A percentile compares a stretch with the other conserved stretches of the same genome.
Conservation (phyloP, 2,888 invertebrate genomes). For the Hirtodrosophila alboralis region DNA sequence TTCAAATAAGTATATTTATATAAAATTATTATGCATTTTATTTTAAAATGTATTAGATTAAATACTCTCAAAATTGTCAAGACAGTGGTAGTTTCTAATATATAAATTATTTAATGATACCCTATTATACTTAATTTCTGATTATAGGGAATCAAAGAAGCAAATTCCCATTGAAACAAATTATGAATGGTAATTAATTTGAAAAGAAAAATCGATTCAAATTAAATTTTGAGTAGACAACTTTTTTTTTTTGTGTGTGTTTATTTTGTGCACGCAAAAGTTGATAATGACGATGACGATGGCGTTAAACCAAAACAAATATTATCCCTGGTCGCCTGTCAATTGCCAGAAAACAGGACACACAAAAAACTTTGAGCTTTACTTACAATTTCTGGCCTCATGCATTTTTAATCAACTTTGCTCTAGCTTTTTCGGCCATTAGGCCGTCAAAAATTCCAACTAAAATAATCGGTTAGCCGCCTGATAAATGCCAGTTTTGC, state of each 20-base stretch:
- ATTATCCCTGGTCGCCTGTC: conserved; percentile 21
- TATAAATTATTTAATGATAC: too few relatives aligned
- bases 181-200: conserved; percentile 47
- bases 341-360: conserved; percentile 7
- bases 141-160: neutral
- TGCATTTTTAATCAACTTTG: conserved; percentile 66
- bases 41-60: too few relatives aligned
- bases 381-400: conserved; percentile 35
- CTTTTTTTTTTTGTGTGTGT: too few relatives aligned
- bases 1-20: too few relatives aligned
- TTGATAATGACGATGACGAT: conserved; percentile 19
- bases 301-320: conserved; percentile 60
- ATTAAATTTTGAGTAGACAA: conserved; percentile 41
- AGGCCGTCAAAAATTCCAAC: conserved; percentile 56
- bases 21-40: too few relatives aligned
- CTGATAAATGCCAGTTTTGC: conserved; percentile 57
- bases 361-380: conserved; percentile 29
- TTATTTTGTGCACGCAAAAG: conserved; percentile 45
- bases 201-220: conserved; percentile 45
- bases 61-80: too few relatives aligned
- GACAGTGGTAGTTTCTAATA: too few relatives aligned
- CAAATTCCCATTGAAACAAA: conserved; percentile 17
- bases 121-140: neutral
- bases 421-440: conserved; percentile 52
- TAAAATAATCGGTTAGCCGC: conserved; percentile 43